Base-by-base conservation (phyloP, 2,113 vertebrate genomes). In the Xiphias gladius region DNA sequence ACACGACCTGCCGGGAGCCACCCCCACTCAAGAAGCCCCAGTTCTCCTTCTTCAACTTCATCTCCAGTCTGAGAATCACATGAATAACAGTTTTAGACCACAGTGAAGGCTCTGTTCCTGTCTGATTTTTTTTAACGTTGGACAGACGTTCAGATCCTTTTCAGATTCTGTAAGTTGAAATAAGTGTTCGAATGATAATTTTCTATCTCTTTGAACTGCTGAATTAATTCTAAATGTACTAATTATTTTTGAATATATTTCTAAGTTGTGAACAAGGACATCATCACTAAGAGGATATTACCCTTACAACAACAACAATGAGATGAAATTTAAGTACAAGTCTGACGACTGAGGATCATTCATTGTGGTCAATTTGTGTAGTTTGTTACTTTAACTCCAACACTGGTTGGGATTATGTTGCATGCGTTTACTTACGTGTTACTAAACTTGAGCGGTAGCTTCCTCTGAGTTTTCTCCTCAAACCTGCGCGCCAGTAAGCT, bases 41-140 rank as follows among this genome's bases (percentile, higher is more conserved):
- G 79, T 94, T 97, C 93, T 99, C 98, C 94, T 99, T 99, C 87
- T 99, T 99, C 92, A 99, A 89, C 91, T 99, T 99, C 93, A 99
- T 80, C 88, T 99, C 97, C 93, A 99, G 96, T 93, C 98, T 99
- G 75, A 80, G 28, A 76, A 82, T 0, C 0, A n/a, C 30, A 79
- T 9, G 1, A 2, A 12, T 26, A 0, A 26, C 10, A 2, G 7
- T 8, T 39, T 41, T 35, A 39, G 20, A 10, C 32, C 30, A 63
- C 16, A 22, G 35, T 13, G 11, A 37, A 7, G 30, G 30, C 17
- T 59, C 28, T 16, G 57, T 5, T 58, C 57, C 12, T 3, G 43
- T 14, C 43, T 46, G 43, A 46, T 46, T 46, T 16, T 35, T 35
- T 35, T 35, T 35, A 4, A 35, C 3, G 32, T 6, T 6, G 32